phyloP scores from a whole-genome alignment of 2,113 vertebrate species.

The Chelonoidis abingdonii region DNA sequence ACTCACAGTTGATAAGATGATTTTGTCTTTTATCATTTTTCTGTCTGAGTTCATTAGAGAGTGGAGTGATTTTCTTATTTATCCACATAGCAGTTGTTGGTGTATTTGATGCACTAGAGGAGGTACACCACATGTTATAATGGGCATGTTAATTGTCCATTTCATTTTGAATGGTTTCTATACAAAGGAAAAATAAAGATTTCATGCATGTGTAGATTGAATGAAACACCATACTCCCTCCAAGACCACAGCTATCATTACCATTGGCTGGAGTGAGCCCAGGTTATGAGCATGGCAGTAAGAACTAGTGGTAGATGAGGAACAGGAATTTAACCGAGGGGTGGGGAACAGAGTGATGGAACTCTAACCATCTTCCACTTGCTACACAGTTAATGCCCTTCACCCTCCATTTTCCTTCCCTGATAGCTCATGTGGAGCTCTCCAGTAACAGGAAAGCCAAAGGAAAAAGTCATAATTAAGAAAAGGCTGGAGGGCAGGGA shows the following conservation, averaged over 20 bases:
- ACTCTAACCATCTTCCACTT: background rate
- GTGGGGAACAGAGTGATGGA: background rate
- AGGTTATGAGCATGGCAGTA: background rate
- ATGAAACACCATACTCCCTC: background rate
- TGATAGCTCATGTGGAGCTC: constrained; percentile 44
- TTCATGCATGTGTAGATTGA: constrained; percentile 28
- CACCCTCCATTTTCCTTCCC: background rate
- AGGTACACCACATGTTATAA: background rate
- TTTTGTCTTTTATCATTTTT: background rate
- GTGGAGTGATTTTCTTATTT: background rate
- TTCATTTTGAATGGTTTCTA: background rate
- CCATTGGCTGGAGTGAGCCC: background rate
- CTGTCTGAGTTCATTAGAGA: background rate
- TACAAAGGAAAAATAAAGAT: background rate
- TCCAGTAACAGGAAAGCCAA: constrained; percentile 31
- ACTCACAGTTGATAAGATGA: background rate
- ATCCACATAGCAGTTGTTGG: background rate
- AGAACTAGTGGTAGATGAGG: background rate
- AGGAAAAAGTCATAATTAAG: constrained; percentile 23
- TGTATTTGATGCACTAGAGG: background rate
- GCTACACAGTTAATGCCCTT: background rate
- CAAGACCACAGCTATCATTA: background rate
- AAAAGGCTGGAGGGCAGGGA: constrained; percentile 15
- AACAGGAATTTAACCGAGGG: background rate
- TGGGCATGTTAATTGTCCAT: background rate